Evolutionary conservation across 1,140 invertebrate species (phyloP).

Genomic region (Holotrichia oblita): DNA sequence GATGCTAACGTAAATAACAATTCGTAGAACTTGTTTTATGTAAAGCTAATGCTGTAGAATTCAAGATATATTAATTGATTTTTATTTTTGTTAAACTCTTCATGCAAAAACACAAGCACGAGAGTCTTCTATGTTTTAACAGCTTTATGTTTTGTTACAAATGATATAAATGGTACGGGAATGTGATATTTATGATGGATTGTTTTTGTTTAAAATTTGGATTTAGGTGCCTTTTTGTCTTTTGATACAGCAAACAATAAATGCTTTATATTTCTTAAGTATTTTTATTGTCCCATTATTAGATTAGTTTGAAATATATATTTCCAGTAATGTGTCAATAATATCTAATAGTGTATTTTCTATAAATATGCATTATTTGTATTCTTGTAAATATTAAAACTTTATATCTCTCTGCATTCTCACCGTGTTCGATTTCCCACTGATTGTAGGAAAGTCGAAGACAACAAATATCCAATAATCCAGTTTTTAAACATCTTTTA

Average conservation of each 20-base stretch:
- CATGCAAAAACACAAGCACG: not conserved
- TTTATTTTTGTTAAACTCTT: constrained; percentile 5
- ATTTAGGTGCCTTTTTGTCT: constrained; percentile 48
- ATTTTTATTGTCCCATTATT: constrained; percentile 23
- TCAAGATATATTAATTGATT: not conserved
- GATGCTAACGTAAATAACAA: too few relatives aligned
- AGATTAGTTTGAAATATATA: too few relatives aligned
- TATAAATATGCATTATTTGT: too few relatives aligned
- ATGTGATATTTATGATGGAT: constrained; percentile 29
- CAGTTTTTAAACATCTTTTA: too few relatives aligned
- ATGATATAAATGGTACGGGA: constrained; percentile 25
- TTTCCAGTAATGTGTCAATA: too few relatives aligned
- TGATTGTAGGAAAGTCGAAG: too few relatives aligned
- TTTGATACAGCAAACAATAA: constrained; percentile 44
- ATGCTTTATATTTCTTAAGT: constrained; percentile 27
- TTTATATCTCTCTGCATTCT: too few relatives aligned
- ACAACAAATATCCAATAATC: too few relatives aligned
- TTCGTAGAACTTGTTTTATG: not conserved
- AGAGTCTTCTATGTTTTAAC: not conserved
- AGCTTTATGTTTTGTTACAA: not conserved
- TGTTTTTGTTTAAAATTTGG: constrained; percentile 35
- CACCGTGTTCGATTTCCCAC: too few relatives aligned
- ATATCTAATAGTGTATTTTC: too few relatives aligned
- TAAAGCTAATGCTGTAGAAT: not conserved
- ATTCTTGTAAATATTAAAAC: too few relatives aligned